phyloP scores from a whole-genome alignment of 2,888 invertebrate species.

The Polydrusus cervinus region DNA sequence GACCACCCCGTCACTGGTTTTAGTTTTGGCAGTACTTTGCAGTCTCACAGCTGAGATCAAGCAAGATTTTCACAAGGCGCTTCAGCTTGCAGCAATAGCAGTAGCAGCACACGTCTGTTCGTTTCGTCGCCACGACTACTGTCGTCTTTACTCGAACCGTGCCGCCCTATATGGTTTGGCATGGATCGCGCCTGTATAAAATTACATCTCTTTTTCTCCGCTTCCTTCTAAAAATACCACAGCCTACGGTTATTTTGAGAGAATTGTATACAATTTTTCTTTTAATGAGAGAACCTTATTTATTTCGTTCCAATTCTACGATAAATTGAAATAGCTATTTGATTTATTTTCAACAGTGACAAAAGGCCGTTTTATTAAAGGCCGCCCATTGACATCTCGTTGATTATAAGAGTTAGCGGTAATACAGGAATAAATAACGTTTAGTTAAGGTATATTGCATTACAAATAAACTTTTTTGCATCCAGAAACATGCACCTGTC shows the following conservation, averaged over 20 bases:
- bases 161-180: conserved; percentile 72
- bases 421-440: not conserved
- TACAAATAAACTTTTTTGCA: conserved; percentile 4
- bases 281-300: conserved; percentile 68
- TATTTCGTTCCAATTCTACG: conserved; percentile 57
- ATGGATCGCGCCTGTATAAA: conserved; percentile 70
- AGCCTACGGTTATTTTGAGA: conserved; percentile 70
- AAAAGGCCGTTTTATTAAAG: not conserved
- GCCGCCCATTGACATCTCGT: conserved; percentile 4
- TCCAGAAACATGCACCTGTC: not conserved
- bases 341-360: conserved; percentile 31
- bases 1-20: not conserved
- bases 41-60: conserved; percentile 15
- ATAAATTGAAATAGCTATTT: conserved; percentile 36
- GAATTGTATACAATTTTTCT: conserved; percentile 69
- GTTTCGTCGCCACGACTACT: conserved; percentile 62
- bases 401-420: not conserved
- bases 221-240: conserved; percentile 70
- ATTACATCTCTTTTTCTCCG: conserved; percentile 72
- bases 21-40: conserved; percentile 16
- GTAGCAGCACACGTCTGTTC: conserved; percentile 53
- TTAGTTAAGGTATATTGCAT: not conserved
- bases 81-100: conserved; percentile 38
- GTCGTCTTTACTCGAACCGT: conserved; percentile 66
- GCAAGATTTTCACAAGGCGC: conserved; percentile 36